Evolutionary conservation across 64 coral and sea anemone species (phyloP).

Genomic region (Astreopora myriophthalma): DNA sequence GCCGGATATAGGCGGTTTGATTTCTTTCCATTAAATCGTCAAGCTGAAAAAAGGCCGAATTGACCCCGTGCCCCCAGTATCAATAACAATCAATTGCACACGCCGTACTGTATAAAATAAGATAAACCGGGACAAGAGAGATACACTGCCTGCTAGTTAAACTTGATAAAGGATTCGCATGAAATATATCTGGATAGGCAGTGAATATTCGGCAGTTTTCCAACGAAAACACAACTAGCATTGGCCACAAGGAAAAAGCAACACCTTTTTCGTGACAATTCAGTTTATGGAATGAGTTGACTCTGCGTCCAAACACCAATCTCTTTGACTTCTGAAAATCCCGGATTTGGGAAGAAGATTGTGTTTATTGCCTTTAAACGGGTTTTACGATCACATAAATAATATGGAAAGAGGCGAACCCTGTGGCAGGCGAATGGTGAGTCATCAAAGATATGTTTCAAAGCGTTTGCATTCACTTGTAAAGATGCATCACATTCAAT

Average conservation of each 20-base stretch:
- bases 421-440: background rate
- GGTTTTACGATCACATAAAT: background rate
- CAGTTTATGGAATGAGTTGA: background rate
- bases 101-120: background rate
- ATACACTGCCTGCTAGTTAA: background rate
- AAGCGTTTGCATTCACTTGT: background rate
- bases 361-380: background rate
- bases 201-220: background rate
- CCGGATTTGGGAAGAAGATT: background rate
- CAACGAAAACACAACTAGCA: background rate
- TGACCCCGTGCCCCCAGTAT: constrained; percentile 5
- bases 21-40: constrained; percentile 21
- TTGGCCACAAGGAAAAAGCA: background rate
- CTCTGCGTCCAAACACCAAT: background rate
- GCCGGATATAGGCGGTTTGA: constrained; percentile 15
- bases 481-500: background rate
- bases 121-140: background rate
- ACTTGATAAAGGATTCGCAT: background rate
- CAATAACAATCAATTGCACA: background rate
- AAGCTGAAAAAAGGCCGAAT: background rate
- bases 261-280: background rate
- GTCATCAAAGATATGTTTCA: background rate
- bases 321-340: background rate
- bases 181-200: background rate
- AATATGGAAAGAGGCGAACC: background rate